Conservation (phyloP, 1,140 invertebrate species). For the Dendroctonus valens region DNA sequence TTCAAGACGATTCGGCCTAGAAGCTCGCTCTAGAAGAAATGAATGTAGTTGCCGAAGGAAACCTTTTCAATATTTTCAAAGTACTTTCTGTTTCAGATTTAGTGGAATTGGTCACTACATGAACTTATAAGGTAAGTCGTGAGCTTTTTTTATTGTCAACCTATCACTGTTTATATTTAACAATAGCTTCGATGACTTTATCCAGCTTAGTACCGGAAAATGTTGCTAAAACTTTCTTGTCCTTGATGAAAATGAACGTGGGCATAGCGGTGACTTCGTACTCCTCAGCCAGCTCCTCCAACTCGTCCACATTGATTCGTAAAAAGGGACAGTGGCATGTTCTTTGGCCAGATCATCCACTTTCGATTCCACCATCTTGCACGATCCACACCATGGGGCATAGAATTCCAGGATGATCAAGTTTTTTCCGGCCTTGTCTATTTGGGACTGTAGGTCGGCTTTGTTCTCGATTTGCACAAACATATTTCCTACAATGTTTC, state of each 20-base stretch:
- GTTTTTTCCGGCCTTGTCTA: neutral
- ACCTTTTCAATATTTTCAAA: too few species aligned
- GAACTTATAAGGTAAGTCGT: constrained; percentile 2
- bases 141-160: too few species aligned
- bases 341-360: constrained; percentile 4
- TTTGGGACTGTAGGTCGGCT: neutral
- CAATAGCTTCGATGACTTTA: constrained; percentile 7
- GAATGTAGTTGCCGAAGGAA: too few species aligned
- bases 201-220: constrained; percentile 11
- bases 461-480: neutral
- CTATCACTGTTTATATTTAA: constrained; percentile 2
- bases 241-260: constrained; percentile 8
- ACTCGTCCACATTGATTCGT: constrained; percentile 5
- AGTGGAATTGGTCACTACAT: too few species aligned
- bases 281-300: constrained; percentile 8
- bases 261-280: constrained; percentile 11
- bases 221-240: neutral
- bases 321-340: neutral
- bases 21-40: too few species aligned
- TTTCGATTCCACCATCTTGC: constrained; percentile 9
- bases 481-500: neutral
- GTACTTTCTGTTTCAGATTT: too few species aligned
- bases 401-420: constrained; percentile 5
- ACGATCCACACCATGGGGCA: constrained; percentile 15
- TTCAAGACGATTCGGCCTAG: too few species aligned